Evolutionary conservation across 2,888 invertebrate genomes (phyloP), one percentile per base, ranked within the genome.

Genomic region (Anoncus sp.): DNA sequence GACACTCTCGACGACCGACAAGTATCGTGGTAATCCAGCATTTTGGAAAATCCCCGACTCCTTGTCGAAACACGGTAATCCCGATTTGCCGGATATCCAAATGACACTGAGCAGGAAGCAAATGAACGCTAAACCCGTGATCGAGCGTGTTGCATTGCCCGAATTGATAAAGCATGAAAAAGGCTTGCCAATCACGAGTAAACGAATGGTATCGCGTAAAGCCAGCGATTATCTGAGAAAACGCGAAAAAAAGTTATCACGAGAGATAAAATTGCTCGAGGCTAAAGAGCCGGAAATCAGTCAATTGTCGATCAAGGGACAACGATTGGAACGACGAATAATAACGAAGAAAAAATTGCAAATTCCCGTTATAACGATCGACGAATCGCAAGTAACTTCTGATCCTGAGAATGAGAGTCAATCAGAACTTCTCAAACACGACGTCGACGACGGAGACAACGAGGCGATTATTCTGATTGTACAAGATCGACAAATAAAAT

Each of bases 251-350:
- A 75, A 87, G 12, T 40, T 88, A 6, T 59, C 82, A 0, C 47
- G 81, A 0, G 84, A 87, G 73, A 81, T 91, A 1, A 22, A 81
- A 31, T 51, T 72, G 9, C 76, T 91, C 5, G 75, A 86, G 18
- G 86, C 87, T 0, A 86, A 88, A 35, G 84, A 84, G 51, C 91
- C 90, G 0, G 83, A 89, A 31, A 83, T 82, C 3, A 79, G 82
- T 0, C 35, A 87, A 0, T 73, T 92, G 38, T 67, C 86, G 1
- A 79, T 92, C 1, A 69, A 86, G 20, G 91, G 92, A 6, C 75
- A 63, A 5, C 62, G 55, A n/a, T 57, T 74, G 1, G 18, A 18
- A 1, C 16, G 35, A 20, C 65, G 40, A 38, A 18, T 7, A 38
- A 18, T 7, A 38, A 59, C 16, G 3, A 27, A 66, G 22, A 57